phyloP scores from a whole-genome alignment of 2,888 invertebrate genomes.

The Drosophila mettleri region DNA sequence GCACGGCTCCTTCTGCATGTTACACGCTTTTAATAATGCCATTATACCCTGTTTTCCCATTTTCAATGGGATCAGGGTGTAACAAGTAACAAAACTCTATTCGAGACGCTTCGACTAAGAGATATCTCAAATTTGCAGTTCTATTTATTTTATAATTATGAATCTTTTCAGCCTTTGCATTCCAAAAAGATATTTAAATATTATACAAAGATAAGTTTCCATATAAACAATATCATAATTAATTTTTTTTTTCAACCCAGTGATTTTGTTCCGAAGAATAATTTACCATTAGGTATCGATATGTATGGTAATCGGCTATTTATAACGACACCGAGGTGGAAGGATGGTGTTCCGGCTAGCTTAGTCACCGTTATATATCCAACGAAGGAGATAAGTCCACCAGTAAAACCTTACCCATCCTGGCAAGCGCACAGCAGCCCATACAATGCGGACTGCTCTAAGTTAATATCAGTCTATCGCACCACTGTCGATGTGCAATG shows the following conservation, averaged over 20 bases:
- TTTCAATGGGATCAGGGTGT: too few relatives aligned
- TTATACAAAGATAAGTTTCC: too few relatives aligned
- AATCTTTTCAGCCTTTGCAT: not conserved
- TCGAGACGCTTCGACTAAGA: too few relatives aligned
- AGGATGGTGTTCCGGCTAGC: slow-evolving; percentile 90
- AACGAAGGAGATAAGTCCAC: slow-evolving; percentile 87
- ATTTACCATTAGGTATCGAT: slow-evolving; percentile 91
- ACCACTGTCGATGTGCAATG: slow-evolving; percentile 89
- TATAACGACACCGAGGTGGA: slow-evolving; percentile 91
- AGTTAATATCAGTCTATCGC: slow-evolving; percentile 91
- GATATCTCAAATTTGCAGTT: too few relatives aligned
- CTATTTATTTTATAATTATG: too few relatives aligned
- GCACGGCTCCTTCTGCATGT: too few relatives aligned
- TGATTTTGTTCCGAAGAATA: slow-evolving; percentile 89
- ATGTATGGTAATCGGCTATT: slow-evolving; percentile 89
- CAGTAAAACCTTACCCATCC: slow-evolving; percentile 90
- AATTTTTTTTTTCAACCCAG: slow-evolving; percentile 72
- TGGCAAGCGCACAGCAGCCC: slow-evolving; percentile 86
- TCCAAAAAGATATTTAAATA: too few relatives aligned
- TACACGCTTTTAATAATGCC: too few relatives aligned
- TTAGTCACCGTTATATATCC: slow-evolving; percentile 88
- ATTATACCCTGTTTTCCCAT: too few relatives aligned
- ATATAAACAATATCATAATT: too few relatives aligned
- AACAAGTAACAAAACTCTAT: too few relatives aligned
- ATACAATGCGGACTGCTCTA: slow-evolving; percentile 86